Base-by-base conservation (phyloP, 2,888 invertebrate species). In the Seladonia tumulorum region DNA sequence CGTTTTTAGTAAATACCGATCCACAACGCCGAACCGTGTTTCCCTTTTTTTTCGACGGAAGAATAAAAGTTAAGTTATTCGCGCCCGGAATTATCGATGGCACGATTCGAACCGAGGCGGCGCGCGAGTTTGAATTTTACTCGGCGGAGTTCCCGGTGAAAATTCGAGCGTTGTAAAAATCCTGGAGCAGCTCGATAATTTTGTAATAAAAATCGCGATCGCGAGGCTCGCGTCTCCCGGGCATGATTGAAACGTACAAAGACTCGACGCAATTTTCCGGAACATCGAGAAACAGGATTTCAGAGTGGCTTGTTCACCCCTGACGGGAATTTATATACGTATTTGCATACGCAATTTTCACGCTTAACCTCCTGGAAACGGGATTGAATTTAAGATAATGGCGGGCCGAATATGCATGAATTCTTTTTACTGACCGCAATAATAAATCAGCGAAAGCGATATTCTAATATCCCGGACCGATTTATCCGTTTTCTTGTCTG, bases 271-370 rank as follows among this genome's bases (percentile, higher is more conserved):
- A 93, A 93, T 93, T 93, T 93, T 92, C 91, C 89, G 89, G 90
- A 91, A 91, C 91, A 92, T 91, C 88, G 91, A 89, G 89, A 92
- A 88, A 89, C 90, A 88, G 87, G 90, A 81, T 78, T 76, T 47
- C 63, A 7, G 86, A 88, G 83, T 83, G 88, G 90, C 84, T 90
- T 88, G 90, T 91, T 91, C 80, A 66, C 75, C 73, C 77, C 57
- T 79, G 72, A 80, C 85, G 85, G 88, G 89, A 91, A 92, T 92
- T 92, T 90, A 91, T 91, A 91, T 90, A 90, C 90, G 88, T 85
- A 93, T 93, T 93, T 93, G 92, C 92, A 92, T 93, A 92, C 89
- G 91, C 92, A 93, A 93, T 93, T 92, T 93, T 93, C 91, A 90
- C 91, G 92, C 90, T 93, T 91, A 92, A 92, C 91, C 92, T 93